These are phyloP conservation scores for Craterocephalus amniculus DNA, from an alignment of 2,797 vertebrate species.

Conservation along the genomic window DNA sequence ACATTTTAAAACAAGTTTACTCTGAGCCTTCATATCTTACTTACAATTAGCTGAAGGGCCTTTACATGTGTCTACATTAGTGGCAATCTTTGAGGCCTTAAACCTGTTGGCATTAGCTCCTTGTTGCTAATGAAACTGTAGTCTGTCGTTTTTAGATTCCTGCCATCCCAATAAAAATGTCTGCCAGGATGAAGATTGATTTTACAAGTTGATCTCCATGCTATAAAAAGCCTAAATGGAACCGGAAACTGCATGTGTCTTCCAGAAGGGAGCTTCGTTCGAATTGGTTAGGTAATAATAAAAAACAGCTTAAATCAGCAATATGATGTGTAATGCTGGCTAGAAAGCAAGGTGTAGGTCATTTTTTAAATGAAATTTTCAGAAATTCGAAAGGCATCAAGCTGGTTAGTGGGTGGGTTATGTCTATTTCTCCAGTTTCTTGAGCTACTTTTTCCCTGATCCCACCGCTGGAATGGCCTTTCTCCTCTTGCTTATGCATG, in stretches of 20 bases:
- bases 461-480: no score
- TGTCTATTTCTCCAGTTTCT: background rate
- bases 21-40: background rate
- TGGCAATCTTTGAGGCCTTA: rapidly evolving
- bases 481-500: no score
- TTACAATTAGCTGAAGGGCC: background rate
- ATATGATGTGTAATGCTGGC: no score
- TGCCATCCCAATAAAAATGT: rapidly evolving
- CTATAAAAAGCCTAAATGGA: background rate
- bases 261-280: background rate
- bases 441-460: no score
- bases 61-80: background rate
- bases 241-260: background rate
- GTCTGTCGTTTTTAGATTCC: background rate
- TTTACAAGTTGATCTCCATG: background rate
- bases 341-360: no score
- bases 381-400: no score
- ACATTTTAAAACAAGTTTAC: background rate
- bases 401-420: no score
- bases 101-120: background rate
- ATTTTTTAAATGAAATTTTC: no score
- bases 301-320: no score
- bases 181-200: background rate
- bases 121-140: background rate
- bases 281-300: background rate